Percentiles rank a stretch among this genome's conserved stretches.
Evolutionary conservation across 1,140 invertebrate genomes (phyloP).

Genomic region (Zeugodacus cucurbitae): DNA sequence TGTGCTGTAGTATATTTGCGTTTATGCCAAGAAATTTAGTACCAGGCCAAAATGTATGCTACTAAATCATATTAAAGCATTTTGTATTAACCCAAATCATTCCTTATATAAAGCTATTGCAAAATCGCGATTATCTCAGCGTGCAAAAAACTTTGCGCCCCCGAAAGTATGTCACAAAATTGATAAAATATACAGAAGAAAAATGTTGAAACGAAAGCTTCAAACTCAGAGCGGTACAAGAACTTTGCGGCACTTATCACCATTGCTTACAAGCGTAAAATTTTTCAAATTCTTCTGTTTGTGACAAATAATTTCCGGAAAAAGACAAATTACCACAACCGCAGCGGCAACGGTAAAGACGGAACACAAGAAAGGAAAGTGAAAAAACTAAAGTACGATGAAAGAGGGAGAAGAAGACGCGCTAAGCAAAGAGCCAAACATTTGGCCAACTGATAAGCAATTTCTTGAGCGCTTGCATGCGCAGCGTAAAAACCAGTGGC

Average conservation of each 20-base stretch:
- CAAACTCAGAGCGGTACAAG: slow-evolving; percentile 17
- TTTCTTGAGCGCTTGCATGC: neutral
- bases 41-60: too few relatives aligned
- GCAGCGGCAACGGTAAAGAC: neutral
- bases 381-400: neutral
- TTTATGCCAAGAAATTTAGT: neutral
- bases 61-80: too few relatives aligned
- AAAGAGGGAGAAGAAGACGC: neutral
- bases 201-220: neutral
- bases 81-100: neutral
- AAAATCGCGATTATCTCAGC: neutral
- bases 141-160: neutral
- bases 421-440: too few relatives aligned
- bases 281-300: slow-evolving; percentile 7
- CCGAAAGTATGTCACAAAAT: slow-evolving; percentile 3
- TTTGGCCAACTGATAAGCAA: neutral
- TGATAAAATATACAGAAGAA: neutral
- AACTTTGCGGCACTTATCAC: slow-evolving; percentile 4
- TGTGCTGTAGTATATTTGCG: neutral
- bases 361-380: neutral
- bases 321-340: neutral
- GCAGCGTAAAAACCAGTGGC: neutral
- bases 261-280: slow-evolving; percentile 25
- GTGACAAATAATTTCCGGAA: slow-evolving; percentile 16
- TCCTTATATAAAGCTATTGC: neutral